Percentiles rank a stretch among this genome's conserved stretches.
These are phyloP conservation scores for Chromis chromis DNA, from an alignment of 2,797 vertebrate genomes.

Conservation along the genomic window DNA sequence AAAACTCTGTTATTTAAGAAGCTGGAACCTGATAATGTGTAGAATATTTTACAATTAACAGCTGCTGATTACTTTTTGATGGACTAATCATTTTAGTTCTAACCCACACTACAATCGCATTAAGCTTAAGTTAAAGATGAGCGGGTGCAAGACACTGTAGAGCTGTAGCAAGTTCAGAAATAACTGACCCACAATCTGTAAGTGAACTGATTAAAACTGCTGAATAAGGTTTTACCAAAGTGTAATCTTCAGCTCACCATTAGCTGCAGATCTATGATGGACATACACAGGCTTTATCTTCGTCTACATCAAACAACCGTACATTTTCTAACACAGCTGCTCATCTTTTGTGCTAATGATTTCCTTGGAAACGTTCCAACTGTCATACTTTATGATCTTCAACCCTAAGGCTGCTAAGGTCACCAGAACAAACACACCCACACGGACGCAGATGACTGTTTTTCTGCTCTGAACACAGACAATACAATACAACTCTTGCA, in stretches of 20 bases:
- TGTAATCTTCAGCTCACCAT: neutral
- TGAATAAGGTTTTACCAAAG: neutral
- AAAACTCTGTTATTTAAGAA: too few species aligned
- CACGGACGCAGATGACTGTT: neutral
- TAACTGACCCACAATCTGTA: neutral
- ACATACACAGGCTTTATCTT: too few species aligned
- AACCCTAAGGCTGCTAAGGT: neutral
- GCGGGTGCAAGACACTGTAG: neutral
- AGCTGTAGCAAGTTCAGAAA: neutral
- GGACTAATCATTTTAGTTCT: too few species aligned
- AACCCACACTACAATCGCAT: neutral
- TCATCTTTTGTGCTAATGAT: neutral
- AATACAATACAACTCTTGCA: conserved; percentile 16
- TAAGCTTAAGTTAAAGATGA: neutral
- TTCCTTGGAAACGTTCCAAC: neutral
- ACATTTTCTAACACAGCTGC: neutral
- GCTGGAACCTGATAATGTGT: too few species aligned
- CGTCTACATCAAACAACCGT: too few species aligned
- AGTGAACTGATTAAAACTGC: neutral
- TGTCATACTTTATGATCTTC: neutral
- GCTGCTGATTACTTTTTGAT: too few species aligned
- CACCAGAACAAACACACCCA: neutral
- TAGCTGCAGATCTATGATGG: neutral
- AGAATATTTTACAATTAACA: too few species aligned
- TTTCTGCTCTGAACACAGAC: conserved; percentile 8